Conservation (phyloP, 2,113 vertebrate genomes). For the Mirounga angustirostris region DNA sequence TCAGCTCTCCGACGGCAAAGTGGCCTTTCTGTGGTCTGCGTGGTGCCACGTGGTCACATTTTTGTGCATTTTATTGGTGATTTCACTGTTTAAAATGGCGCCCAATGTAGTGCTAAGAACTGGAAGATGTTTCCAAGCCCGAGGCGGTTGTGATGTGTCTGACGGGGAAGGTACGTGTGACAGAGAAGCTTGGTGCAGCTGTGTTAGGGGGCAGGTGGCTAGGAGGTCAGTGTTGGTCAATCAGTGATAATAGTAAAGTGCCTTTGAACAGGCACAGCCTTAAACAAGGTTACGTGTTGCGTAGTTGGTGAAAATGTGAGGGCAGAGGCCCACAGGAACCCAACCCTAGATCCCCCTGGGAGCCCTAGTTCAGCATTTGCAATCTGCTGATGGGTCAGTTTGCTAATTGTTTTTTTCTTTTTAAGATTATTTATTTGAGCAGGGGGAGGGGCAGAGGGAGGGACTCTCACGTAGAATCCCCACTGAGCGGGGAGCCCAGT, state of each 20-base stretch:
- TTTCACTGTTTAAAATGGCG: neutral
- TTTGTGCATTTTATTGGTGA: no score
- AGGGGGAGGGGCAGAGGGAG: neutral
- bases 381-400: neutral
- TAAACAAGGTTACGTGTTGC: no score
- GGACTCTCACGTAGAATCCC: neutral
- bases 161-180: rapidly evolving
- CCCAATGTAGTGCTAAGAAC: rapidly evolving
- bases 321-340: neutral
- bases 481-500: neutral
- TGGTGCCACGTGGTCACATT: rapidly evolving
- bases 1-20: neutral
- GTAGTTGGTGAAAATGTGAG: neutral
- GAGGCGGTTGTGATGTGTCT: neutral
- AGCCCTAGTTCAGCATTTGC: rapidly evolving
- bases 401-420: neutral
- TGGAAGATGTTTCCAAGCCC: rapidly evolving
- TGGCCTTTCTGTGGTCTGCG: neutral
- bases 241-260: rapidly evolving
- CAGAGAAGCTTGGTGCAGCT: rapidly evolving
- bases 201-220: rapidly evolving
- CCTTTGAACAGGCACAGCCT: neutral
- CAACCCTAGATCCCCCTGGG: rapidly evolving
- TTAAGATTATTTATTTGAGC: neutral
- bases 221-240: rapidly evolving